These are phyloP conservation scores for Pandemis corylana DNA, from an alignment of 2,888 invertebrate species.

Conservation along the genomic window DNA sequence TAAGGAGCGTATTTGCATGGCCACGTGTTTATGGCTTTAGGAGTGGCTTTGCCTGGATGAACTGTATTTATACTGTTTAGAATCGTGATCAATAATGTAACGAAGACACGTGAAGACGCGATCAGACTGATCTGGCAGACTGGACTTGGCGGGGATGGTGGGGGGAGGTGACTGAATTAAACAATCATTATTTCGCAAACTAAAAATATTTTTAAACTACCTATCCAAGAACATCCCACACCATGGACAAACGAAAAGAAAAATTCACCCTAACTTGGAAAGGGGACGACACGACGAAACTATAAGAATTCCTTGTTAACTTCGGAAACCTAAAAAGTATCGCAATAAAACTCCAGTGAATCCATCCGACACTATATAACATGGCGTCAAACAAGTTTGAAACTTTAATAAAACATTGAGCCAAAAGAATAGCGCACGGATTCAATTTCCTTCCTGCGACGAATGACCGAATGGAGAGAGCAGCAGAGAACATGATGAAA, in stretches of 20 bases:
- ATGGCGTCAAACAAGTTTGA: conserved; percentile 19
- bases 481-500: conserved; percentile 4
- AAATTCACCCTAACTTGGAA: too few species aligned
- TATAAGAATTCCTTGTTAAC: not conserved
- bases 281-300: too few species aligned
- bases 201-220: too few species aligned
- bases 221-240: too few species aligned
- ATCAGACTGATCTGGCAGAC: too few species aligned
- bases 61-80: not conserved
- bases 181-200: too few species aligned
- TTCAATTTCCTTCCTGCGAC: conserved; percentile 33
- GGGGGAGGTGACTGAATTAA: too few species aligned
- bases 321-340: not conserved
- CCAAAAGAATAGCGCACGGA: conserved; percentile 37
- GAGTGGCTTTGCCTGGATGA: conserved; percentile 1
- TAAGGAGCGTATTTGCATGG: conserved; percentile 15
- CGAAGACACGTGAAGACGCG: too few species aligned
- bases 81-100: too few species aligned
- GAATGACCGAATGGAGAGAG: not conserved
- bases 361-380: conserved; percentile 10
- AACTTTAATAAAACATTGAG: conserved; percentile 35
- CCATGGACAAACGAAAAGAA: too few species aligned
- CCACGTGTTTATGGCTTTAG: conserved; percentile 1
- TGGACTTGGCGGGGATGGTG: too few species aligned
- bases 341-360: conserved; percentile 3